Evolutionary conservation across 2,888 invertebrate species (phyloP), one percentile per base, ranked within the genome.

Genomic region (Tenthredo livida): DNA sequence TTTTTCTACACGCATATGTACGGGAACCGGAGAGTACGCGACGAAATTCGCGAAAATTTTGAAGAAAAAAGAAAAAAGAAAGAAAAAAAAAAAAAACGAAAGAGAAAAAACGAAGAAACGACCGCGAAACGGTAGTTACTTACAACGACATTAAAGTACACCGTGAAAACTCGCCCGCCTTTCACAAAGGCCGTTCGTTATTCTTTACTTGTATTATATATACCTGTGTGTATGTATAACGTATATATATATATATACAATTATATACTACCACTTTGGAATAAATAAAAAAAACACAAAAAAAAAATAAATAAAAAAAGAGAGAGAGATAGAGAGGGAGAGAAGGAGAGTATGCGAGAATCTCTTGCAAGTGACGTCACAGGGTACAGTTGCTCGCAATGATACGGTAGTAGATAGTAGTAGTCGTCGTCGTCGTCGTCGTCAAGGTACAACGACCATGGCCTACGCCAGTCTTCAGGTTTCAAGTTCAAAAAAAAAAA

Each of bases 131-230:
- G 73, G 43, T 40, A 73, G 25, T 73, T 40, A 25, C 21, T 21
- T 25, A 67, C 25, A 25, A 21, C 9, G 21, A 25, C 25, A 73
- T 73, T 43, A 43, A 73, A 21, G 29, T 73, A 40, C 21, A 73
- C 73, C 73, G 50, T 77, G 77, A 77, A 77, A 77, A 77, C 47
- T 54, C 17, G 54, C 33, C 17, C 54, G n/a, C 77, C 77, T 77
- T 77, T 77, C 54, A 77, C 77, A 77, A 77, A 77, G 50, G 50
- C 54, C 77, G 77, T 54, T 50, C 77, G 50, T 40, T 67, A 15
- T 65, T 29, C 15, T 29, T 10, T 65, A 21, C 29, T 15, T 15
- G 12, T 29, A 29, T 29, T 70, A 9, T 33, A 15, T 29, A 29
- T 33, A 0, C 12, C 2, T 67, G 25, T 15, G 15, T 29, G 29